These are phyloP conservation scores for Trematomus bernacchii DNA, from an alignment of 2,797 vertebrate species.

Conservation along the genomic window DNA sequence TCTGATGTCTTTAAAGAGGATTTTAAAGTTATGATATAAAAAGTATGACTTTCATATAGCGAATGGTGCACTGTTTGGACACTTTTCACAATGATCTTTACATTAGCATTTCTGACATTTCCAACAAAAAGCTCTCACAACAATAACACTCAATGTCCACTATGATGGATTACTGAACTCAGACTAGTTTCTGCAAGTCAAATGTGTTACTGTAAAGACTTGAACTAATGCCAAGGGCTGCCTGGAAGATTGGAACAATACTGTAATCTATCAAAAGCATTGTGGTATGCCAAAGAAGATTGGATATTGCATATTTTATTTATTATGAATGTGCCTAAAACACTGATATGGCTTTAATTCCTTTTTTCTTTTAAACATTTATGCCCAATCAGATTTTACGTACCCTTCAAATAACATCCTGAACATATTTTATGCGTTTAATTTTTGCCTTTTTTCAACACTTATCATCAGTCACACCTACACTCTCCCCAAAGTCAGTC, in stretches of 20 bases:
- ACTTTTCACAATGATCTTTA: neutral
- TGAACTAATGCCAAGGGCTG: slow-evolving; percentile 20
- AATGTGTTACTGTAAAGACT: slow-evolving; percentile 10
- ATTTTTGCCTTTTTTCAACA: slow-evolving; percentile 45
- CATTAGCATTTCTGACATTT: neutral
- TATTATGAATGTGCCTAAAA: slow-evolving; percentile 19
- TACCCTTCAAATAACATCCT: slow-evolving; percentile 38
- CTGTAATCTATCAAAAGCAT: slow-evolving; percentile 14
- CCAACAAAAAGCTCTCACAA: neutral
- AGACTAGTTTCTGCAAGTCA: slow-evolving; percentile 8
- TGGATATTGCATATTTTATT: slow-evolving; percentile 19
- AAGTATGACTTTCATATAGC: neutral
- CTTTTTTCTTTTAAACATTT: neutral
- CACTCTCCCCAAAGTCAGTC: slow-evolving; percentile 42
- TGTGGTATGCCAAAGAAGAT: slow-evolving; percentile 6
- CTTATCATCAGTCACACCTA: slow-evolving; percentile 45
- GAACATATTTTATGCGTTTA: slow-evolving; percentile 37
- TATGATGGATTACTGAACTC: neutral
- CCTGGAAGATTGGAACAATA: slow-evolving; percentile 9
- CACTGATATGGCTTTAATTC: neutral
- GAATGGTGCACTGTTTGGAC: neutral
- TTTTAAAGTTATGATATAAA: neutral
- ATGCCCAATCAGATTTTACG: neutral
- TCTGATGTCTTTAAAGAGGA: neutral
- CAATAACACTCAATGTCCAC: neutral